Base-by-base conservation (phyloP, 2,888 invertebrate genomes). In the Zele albiditarsus region DNA sequence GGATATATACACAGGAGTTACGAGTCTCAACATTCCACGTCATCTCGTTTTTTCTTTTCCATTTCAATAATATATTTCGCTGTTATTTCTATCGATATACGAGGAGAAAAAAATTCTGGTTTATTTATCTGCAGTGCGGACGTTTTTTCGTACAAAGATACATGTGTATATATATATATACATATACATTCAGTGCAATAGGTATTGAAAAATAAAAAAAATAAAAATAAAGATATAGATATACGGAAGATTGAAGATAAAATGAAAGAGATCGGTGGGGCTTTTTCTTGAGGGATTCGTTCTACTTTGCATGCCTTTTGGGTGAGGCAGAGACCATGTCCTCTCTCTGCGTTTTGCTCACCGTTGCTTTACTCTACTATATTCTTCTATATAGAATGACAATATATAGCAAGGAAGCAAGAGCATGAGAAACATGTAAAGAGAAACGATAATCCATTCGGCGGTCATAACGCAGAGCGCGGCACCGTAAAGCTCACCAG, bases 391-490 rank as follows among this genome's bases (percentile, higher is more conserved):
- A 38, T 38, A 38, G 38, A 38, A 38, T 38, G 38, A 38, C 38
- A 38, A 38, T 38, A 38, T 38, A 68, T 31, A 69, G 33, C 12
- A 57, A 71, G 49, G 53, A 78, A 71, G 66, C 20, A 68, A 65
- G 49, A 63, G 66, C 49, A 68, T 74, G 74, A 75, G 72, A 77
- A 71, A 70, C 71, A 71, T 38, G 81, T 80, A 80, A 79, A 80
- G 81, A 84, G 85, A 82, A 85, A 87, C 84, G 87, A 89, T 88
- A 88, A 89, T 89, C 87, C 86, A 86, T 88, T 88, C 86, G 86
- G 82, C 85, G 88, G 87, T 87, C 88, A 88, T 89, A 89, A 88
- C 85, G 84, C 83, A 82, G 69, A 77, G 83, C 83, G 82, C 82
- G 80, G 84, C 82, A 84, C 84, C 84, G 84, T 86, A 87, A 88